Conservation (phyloP, 1,140 invertebrate species). For the Ostrea denselamellosa region DNA sequence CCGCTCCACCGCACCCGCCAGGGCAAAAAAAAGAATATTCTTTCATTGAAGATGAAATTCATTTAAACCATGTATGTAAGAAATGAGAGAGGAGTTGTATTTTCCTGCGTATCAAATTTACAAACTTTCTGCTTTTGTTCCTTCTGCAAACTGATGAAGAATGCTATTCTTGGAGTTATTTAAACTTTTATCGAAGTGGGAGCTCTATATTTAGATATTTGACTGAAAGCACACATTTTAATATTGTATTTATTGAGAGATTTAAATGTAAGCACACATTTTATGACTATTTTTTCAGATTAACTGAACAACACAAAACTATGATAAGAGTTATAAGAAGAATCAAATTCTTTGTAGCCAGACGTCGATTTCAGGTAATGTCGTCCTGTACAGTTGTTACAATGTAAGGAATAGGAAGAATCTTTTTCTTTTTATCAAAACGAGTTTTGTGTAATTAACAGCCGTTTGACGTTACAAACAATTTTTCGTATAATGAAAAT, state of each 20-base stretch:
- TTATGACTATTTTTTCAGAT: conserved; percentile 58
- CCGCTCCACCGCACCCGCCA: too few relatives aligned
- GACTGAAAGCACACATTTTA: not conserved
- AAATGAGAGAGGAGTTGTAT: too few relatives aligned
- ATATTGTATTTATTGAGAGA: not conserved
- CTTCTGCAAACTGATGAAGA: not conserved
- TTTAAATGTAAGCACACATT: not conserved
- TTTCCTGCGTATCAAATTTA: too few relatives aligned
- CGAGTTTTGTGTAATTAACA: not conserved
- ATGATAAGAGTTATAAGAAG: conserved; percentile 95
- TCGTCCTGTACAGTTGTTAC: not conserved
- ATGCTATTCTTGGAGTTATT: not conserved
- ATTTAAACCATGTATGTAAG: too few relatives aligned
- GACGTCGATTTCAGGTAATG: conserved; percentile 83
- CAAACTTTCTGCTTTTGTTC: too few relatives aligned
- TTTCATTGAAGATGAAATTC: too few relatives aligned
- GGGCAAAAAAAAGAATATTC: too few relatives aligned
- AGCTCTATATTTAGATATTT: not conserved
- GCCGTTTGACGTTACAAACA: not conserved
- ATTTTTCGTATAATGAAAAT: not conserved
- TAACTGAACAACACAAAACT: conserved; percentile 86
- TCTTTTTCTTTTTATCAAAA: not conserved
- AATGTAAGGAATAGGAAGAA: not conserved
- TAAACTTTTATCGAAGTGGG: not conserved
- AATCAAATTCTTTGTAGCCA: conserved; percentile 90